A percentile compares a stretch with the other conserved stretches of the same genome.
phyloP scores from a whole-genome alignment of 2,113 vertebrate genomes.

The Xyrauchen texanus region DNA sequence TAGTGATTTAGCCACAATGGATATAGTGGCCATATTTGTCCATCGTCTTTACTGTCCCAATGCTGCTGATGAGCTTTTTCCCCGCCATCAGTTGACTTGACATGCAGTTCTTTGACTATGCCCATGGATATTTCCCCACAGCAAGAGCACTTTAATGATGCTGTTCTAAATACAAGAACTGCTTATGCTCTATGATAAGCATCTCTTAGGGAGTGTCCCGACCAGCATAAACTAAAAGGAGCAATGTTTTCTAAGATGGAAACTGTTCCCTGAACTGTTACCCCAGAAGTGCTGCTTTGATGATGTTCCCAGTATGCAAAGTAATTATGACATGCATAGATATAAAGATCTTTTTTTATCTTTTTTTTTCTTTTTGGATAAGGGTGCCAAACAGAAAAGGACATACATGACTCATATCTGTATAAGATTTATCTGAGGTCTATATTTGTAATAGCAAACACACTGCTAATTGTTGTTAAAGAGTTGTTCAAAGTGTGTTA shows the following conservation, averaged over 20 bases:
- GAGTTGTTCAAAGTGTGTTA: too few species aligned
- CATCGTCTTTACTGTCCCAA: slow-evolving; percentile 29
- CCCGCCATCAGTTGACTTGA: slow-evolving; percentile 21
- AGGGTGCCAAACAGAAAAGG: too few species aligned
- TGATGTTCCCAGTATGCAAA: too few species aligned
- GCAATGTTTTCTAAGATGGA: slow-evolving; percentile 36
- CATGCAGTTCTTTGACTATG: background rate
- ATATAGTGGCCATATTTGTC: slow-evolving; percentile 37
- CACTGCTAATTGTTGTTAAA: too few species aligned
- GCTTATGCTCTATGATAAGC: slow-evolving; percentile 56
- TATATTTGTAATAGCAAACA: too few species aligned
- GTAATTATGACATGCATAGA: too few species aligned
- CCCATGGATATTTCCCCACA: slow-evolving; percentile 44
- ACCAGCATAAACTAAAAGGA: slow-evolving; percentile 39
- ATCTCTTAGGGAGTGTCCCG: slow-evolving; percentile 57
- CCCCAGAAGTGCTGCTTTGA: too few species aligned
- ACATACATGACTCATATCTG: too few species aligned
- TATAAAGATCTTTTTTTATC: too few species aligned
- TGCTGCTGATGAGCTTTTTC: slow-evolving; percentile 42
- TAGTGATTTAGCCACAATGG: slow-evolving; percentile 48
- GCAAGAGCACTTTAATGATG: slow-evolving; percentile 46
- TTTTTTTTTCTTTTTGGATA: too few species aligned
- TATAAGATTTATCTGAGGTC: too few species aligned
- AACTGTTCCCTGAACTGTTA: background rate
- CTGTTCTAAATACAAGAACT: slow-evolving; percentile 56